These are phyloP conservation scores for Agrochola macilenta DNA, from an alignment of 2,888 invertebrate genomes.

Conservation along the genomic window DNA sequence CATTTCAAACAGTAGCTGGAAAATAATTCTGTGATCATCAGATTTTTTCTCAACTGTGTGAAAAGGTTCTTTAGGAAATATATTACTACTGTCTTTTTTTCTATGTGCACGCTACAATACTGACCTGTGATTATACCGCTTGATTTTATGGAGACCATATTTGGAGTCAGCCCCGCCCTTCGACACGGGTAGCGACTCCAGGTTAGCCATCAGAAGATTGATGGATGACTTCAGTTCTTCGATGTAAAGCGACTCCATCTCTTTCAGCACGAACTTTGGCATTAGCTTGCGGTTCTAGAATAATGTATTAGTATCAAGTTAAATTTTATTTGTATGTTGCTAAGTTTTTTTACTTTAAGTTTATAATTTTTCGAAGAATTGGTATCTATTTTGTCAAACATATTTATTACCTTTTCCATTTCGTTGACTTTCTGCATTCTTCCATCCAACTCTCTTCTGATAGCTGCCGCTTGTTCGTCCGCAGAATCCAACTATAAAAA, in stretches of 20 bases:
- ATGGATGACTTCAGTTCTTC: conserved; percentile 99
- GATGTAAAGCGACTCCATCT: conserved; percentile 99
- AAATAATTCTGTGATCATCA: not conserved
- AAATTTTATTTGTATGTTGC: not conserved
- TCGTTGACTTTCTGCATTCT: conserved; percentile 99
- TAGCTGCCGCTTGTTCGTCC: conserved; percentile 99
- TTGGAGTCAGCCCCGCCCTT: conserved; percentile 99
- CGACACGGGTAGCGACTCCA: conserved; percentile 99
- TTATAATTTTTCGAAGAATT: not conserved
- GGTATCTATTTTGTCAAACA: not conserved
- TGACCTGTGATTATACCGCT: conserved; percentile 99
- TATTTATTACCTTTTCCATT: conserved; percentile 96
- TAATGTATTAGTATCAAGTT: conserved; percentile 1
- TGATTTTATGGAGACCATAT: conserved; percentile 99
- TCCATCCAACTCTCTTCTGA: conserved; percentile 99
- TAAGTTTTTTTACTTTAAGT: not conserved
- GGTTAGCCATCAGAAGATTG: conserved; percentile 99
- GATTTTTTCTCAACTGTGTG: conserved; percentile 8
- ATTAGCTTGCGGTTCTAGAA: conserved; percentile 97
- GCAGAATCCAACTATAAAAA: conserved; percentile 97
- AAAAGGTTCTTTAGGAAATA: conserved; percentile 30
- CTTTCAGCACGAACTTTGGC: conserved; percentile 99
- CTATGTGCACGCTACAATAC: conserved; percentile 66
- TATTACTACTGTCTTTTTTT: not conserved
- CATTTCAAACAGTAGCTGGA: conserved; percentile 29